phyloP scores from a whole-genome alignment of 2,888 invertebrate species.

The Heteromurus nitidus region DNA sequence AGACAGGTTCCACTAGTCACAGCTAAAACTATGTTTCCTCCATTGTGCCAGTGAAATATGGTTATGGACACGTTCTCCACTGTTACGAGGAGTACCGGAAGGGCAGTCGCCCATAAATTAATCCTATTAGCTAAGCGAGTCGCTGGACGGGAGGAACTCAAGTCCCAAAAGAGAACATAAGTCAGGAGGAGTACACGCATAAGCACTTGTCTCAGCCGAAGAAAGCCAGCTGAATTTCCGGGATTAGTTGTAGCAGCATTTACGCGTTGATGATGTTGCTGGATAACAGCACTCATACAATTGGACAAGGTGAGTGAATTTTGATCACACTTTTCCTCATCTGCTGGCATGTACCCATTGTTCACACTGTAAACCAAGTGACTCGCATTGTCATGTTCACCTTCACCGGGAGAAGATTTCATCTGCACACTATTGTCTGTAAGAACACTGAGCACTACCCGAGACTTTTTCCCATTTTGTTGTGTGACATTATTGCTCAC shows the following conservation, averaged over 20 bases:
- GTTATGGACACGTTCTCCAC: slow-evolving; percentile 69
- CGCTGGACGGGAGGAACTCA: slow-evolving; percentile 22
- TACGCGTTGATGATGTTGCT: slow-evolving; percentile 1
- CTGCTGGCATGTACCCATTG: no score
- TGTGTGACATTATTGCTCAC: no score
- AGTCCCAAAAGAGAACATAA: slow-evolving; percentile 72
- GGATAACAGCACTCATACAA: slow-evolving; percentile 35
- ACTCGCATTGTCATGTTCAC: no score
- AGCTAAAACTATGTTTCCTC: slow-evolving; percentile 55
- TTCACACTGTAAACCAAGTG: no score
- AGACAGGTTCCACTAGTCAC: slow-evolving; percentile 67
- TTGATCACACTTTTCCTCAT: no score
- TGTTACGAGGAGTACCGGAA: slow-evolving; percentile 68
- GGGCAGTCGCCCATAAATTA: slow-evolving; percentile 62
- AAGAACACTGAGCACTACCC: neutral
- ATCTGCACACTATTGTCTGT: neutral
- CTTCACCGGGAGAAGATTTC: neutral
- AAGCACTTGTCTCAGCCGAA: slow-evolving; percentile 18
- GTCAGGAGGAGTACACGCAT: slow-evolving; percentile 55
- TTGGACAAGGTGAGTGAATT: slow-evolving; percentile 16
- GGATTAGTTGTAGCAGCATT: neutral
- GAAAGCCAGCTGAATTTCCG: neutral
- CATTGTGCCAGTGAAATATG: slow-evolving; percentile 57
- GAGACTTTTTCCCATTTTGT: neutral
- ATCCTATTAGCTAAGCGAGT: slow-evolving; percentile 24